phyloP scores from a whole-genome alignment of 1,140 invertebrate species.

The Drosophila santomea region DNA sequence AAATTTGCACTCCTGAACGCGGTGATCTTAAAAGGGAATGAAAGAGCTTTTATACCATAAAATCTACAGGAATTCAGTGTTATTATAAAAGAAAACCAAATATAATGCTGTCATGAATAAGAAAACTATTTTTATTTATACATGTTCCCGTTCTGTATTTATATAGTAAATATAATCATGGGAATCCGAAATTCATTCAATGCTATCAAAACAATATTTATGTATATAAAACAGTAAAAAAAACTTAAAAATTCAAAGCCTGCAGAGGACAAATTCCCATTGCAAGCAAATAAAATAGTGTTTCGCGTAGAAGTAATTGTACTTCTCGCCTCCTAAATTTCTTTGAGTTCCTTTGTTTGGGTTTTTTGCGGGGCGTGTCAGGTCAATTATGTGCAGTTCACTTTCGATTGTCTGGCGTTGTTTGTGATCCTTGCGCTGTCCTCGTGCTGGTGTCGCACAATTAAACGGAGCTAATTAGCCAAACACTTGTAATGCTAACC shows the following conservation, averaged over 20 bases:
- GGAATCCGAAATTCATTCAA: too few species aligned
- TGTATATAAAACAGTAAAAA: too few species aligned
- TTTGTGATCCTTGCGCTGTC: constrained; percentile 9
- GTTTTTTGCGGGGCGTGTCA: constrained; percentile 49
- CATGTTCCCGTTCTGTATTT: too few species aligned
- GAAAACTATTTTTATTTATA: background rate
- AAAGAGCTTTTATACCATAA: background rate
- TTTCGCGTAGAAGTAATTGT: background rate
- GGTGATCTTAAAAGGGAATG: background rate
- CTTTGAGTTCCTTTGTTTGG: constrained; percentile 42
- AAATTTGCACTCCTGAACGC: constrained; percentile 4
- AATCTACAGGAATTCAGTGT: too few species aligned
- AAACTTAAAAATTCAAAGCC: too few species aligned
- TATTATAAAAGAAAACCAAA: background rate
- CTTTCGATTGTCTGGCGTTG: constrained; percentile 40
- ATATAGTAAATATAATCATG: too few species aligned
- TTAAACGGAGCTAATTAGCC: constrained; percentile 65
- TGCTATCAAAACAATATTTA: too few species aligned
- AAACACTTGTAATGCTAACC: constrained; percentile 63
- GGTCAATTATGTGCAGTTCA: constrained; percentile 69
- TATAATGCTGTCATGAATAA: too few species aligned
- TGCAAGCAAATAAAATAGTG: background rate
- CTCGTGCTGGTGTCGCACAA: constrained; percentile 47
- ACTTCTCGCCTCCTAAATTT: constrained; percentile 4
- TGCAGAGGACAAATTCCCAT: too few species aligned